A percentile compares a stretch with the other conserved stretches of the same genome.
Evolutionary conservation across 1,140 invertebrate genomes (phyloP).

Genomic region (Portunus trituberculatus): DNA sequence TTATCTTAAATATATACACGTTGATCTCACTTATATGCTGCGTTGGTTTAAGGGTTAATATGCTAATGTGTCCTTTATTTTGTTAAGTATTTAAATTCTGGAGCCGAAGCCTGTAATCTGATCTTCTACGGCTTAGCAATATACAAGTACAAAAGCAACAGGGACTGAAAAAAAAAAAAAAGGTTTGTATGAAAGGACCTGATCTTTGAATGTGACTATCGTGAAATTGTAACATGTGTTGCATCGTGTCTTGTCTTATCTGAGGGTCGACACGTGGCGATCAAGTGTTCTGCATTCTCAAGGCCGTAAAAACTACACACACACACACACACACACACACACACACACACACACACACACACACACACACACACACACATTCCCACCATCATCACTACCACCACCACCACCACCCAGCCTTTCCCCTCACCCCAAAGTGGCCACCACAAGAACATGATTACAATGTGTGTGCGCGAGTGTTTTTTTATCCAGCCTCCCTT

Average conservation of each 20-base stretch:
- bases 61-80: no score
- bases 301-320: not conserved
- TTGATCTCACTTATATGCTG: no score
- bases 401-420: no score
- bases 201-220: not conserved
- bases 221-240: not conserved
- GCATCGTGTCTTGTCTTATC: not conserved
- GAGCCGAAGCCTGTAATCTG: no score
- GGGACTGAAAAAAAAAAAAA: not conserved
- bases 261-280: not conserved
- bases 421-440: no score
- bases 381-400: not conserved
- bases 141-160: not conserved
- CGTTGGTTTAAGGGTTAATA: no score
- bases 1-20: no score
- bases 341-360: constrained; percentile 42
- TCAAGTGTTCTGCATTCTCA: not conserved
- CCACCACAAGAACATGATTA: no score
- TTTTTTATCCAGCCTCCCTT: no score
- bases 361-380: constrained; percentile 47
- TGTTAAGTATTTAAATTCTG: no score
- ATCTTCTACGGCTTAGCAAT: not conserved
- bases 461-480: no score
- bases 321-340: constrained; percentile 43
- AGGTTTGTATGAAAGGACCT: not conserved